Percentiles rank a stretch among this genome's conserved stretches.
Evolutionary conservation across 2,888 invertebrate species (phyloP).

Genomic region (Hermaeophaga mercurialis): DNA sequence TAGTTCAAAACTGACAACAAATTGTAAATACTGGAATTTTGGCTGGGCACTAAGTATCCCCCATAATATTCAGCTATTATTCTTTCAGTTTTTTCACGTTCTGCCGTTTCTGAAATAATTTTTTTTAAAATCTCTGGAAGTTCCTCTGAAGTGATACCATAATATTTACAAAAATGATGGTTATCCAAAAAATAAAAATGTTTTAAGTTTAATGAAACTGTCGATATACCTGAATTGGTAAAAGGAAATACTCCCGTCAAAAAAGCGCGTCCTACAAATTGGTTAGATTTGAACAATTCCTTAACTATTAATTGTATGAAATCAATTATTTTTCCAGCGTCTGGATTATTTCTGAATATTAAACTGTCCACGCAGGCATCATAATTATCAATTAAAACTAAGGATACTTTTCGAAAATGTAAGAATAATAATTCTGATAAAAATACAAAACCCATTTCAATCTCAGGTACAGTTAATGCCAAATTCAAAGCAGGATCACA

Average conservation of each 20-base stretch:
- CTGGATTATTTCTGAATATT: slow-evolving; percentile 12
- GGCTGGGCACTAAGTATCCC: slow-evolving; percentile 13
- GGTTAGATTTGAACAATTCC: slow-evolving; percentile 14
- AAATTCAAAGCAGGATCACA: slow-evolving; percentile 12
- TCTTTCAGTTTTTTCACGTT: slow-evolving; percentile 21
- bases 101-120: slow-evolving; percentile 5
- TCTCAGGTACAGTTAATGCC: slow-evolving; percentile 2
- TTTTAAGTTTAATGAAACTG: slow-evolving; percentile 10
- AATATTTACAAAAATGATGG: slow-evolving; percentile 21
- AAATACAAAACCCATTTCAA: slow-evolving; percentile 16
- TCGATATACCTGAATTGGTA: slow-evolving; percentile 13
- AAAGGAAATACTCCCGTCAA: slow-evolving; percentile 19
- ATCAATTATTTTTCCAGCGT: slow-evolving; percentile 14
- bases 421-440: slow-evolving; percentile 22
- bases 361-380: slow-evolving; percentile 22
- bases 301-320: slow-evolving; percentile 10
- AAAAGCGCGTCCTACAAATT: slow-evolving; percentile 7
- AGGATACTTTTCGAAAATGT: slow-evolving; percentile 15
- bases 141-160: slow-evolving; percentile 11
- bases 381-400: slow-evolving; percentile 20
- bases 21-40: slow-evolving; percentile 11
- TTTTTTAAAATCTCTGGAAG: slow-evolving; percentile 12
- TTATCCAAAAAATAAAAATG: slow-evolving; percentile 19
- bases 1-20: slow-evolving; percentile 19
- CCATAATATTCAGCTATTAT: slow-evolving; percentile 21